These are phyloP conservation scores for Volucella inanis DNA, from an alignment of 2,888 invertebrate species.

Conservation along the genomic window DNA sequence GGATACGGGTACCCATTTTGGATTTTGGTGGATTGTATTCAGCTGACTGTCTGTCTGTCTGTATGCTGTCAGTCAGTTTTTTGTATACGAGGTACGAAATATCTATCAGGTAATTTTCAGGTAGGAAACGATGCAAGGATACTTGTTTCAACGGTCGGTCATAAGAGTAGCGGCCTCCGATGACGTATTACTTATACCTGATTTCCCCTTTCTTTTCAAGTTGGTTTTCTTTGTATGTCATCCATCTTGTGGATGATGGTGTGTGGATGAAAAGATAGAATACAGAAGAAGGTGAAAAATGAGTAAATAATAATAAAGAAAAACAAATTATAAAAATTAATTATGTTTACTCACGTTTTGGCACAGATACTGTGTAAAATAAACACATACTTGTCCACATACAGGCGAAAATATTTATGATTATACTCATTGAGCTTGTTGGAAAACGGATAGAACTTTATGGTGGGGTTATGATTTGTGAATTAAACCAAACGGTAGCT, in stretches of 20 bases:
- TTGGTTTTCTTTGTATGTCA: constrained; percentile 45
- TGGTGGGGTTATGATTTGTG: background rate
- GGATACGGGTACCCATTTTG: constrained; percentile 68
- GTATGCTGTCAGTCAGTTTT: constrained; percentile 72
- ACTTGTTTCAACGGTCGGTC: constrained; percentile 41
- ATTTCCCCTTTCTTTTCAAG: constrained; percentile 53
- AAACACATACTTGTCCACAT: background rate
- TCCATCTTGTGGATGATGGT: constrained; percentile 63
- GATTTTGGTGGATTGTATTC: constrained; percentile 68
- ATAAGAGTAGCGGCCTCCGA: constrained; percentile 57
- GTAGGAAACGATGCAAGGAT: background rate
- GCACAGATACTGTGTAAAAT: constrained; percentile 43
- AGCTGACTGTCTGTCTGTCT: constrained; percentile 48
- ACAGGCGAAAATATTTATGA: background rate
- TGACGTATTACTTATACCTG: constrained; percentile 53
- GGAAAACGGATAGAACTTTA: constrained; percentile 1
- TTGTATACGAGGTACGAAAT: constrained; percentile 36
- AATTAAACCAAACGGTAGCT: constrained; percentile 11
- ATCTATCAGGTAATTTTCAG: constrained; percentile 30
- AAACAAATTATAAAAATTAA: constrained; percentile 63
- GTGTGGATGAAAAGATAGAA: constrained; percentile 65
- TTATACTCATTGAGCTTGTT: background rate
- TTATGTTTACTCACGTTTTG: constrained; percentile 74
- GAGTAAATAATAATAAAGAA: background rate
- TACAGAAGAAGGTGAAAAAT: constrained; percentile 35